Base-by-base conservation (phyloP, 2,113 vertebrate genomes). In the Tyto alba region DNA sequence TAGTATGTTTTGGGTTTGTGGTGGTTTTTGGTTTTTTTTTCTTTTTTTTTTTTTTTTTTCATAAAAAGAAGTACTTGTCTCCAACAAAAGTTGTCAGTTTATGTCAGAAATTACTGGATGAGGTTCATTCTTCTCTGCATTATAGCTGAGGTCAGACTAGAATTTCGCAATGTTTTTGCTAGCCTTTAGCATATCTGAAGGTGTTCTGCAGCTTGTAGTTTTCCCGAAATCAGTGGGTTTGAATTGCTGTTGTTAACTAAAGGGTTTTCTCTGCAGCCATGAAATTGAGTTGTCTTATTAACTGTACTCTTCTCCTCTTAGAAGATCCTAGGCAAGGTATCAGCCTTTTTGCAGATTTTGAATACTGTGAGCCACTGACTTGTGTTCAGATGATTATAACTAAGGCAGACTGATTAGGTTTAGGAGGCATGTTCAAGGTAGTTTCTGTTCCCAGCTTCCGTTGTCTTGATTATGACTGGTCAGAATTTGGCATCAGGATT, bases 1-100 rank as follows among this genome's bases (percentile, higher is more conserved):
- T 40, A 52, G 3, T 34, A 11, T 2, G 4, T 2, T 26, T 47
- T 36, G 9, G 4, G 5, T 10, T 20, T n/a, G n/a, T n/a, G n/a
- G n/a, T n/a, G n/a, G n/a, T n/a, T n/a, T n/a, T n/a, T n/a, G n/a
- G n/a, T n/a, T n/a, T n/a, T n/a, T n/a, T n/a, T n/a, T n/a, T n/a
- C n/a, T n/a, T n/a, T n/a, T n/a, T n/a, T n/a, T 32, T 43, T 25
- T 36, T 15, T 85, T 59, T n/a, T 18, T 25, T n/a, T 43, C 25
- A 32, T 56, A 7, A 72, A 83, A 74, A 50, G 36, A 18, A 19
- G 1, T 45, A 10, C 6, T 74, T 55, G 1, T 25, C 26, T 83
- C 9, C 9, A 76, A 23, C 25, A 45, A 6, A 73, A 77, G 7
- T 48, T 83, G 6, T 32, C 53, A 38, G 6, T 47, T 88, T 40